Conservation (phyloP, 2,888 invertebrate species). For the Atherix ibis region DNA sequence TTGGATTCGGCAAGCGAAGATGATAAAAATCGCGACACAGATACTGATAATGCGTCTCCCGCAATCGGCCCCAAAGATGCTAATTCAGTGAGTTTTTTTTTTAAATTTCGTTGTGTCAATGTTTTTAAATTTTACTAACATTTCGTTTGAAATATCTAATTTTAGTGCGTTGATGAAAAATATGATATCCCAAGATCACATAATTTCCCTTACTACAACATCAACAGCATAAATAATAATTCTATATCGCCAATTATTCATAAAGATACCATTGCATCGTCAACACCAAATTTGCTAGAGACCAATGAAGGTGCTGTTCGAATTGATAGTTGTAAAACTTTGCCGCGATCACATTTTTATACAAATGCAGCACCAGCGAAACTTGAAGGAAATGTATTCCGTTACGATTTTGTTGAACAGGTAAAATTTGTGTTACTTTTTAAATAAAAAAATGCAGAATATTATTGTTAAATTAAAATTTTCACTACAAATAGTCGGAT, state of each 20-base stretch:
- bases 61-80: slow-evolving; percentile 30
- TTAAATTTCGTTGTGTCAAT: neutral
- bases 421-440: no score
- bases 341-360: slow-evolving; percentile 34
- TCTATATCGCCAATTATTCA: slow-evolving; percentile 7
- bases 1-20: slow-evolving; percentile 29
- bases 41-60: slow-evolving; percentile 33
- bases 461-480: neutral
- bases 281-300: slow-evolving; percentile 28
- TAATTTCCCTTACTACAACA: slow-evolving; percentile 34
- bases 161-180: slow-evolving; percentile 35
- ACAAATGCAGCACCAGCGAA: slow-evolving; percentile 37
- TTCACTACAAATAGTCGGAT: no score
- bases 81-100: slow-evolving; percentile 16
- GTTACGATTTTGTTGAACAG: slow-evolving; percentile 35
- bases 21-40: slow-evolving; percentile 29
- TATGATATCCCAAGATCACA: slow-evolving; percentile 59
- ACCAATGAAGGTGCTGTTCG: slow-evolving; percentile 15
- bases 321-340: slow-evolving; percentile 17
- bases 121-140: neutral
- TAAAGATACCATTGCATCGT: slow-evolving; percentile 26
- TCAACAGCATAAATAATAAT: slow-evolving; percentile 21
- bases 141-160: slow-evolving; percentile 1
- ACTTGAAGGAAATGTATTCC: slow-evolving; percentile 35
- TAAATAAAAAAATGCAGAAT: neutral